A percentile compares a stretch with the other conserved stretches of the same genome.
phyloP scores from a whole-genome alignment of 2,113 vertebrate species.

The Triplophysa dalaica region DNA sequence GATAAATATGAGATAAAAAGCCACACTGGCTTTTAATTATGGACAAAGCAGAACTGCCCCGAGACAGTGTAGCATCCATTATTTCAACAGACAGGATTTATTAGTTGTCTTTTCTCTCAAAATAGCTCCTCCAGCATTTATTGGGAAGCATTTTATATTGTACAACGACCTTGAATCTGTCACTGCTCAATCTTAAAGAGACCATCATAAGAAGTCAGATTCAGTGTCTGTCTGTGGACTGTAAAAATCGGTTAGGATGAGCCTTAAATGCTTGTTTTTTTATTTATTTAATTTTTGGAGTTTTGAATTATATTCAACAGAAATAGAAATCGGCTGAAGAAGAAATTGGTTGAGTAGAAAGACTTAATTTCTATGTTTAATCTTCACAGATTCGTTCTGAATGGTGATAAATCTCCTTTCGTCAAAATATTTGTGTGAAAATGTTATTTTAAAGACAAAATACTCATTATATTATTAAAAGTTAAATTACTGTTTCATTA shows the following conservation, averaged over 20 bases:
- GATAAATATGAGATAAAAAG: slow-evolving; percentile 68
- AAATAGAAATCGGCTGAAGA: too few relatives aligned
- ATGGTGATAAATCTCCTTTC: too few relatives aligned
- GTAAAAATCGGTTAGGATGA: neutral
- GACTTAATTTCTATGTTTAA: too few relatives aligned
- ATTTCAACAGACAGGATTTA: slow-evolving; percentile 50
- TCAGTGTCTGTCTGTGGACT: neutral
- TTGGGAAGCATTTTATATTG: slow-evolving; percentile 46
- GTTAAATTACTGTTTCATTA: too few relatives aligned
- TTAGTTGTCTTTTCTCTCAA: slow-evolving; percentile 58
- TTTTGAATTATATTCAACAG: too few relatives aligned
- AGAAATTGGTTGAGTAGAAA: too few relatives aligned
- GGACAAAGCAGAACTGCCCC: slow-evolving; percentile 56
- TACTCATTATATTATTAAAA: too few relatives aligned
- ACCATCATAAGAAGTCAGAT: neutral
- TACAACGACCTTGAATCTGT: slow-evolving; percentile 35
- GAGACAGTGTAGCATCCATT: slow-evolving; percentile 68
- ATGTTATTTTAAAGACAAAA: too few relatives aligned
- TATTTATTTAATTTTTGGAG: too few relatives aligned
- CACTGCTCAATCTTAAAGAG: neutral
- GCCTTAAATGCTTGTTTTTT: neutral
- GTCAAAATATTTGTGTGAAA: too few relatives aligned
- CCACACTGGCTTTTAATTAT: slow-evolving; percentile 69
- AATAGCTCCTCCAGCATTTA: slow-evolving; percentile 59
- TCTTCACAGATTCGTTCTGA: too few relatives aligned